Conservation (phyloP, 2,797 vertebrate species). For the Benthosema pterotum region DNA sequence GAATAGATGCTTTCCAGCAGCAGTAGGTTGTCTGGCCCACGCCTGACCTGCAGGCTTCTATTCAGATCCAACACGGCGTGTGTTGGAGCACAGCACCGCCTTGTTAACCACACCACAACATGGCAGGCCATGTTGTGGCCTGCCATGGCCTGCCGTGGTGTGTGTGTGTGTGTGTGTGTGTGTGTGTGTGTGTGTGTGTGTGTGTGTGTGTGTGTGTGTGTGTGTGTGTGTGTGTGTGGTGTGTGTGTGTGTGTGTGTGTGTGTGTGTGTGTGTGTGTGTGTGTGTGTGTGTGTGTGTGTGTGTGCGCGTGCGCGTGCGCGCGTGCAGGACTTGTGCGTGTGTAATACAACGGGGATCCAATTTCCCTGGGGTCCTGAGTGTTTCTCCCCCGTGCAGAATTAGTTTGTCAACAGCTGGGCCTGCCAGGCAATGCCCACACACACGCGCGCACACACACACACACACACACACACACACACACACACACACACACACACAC, state of each 20-base stretch:
- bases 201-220: conserved; percentile 11
- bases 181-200: conserved; percentile 3
- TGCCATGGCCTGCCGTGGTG: conserved; percentile 5
- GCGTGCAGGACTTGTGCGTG: neutral
- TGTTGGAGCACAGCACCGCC: conserved; percentile 27
- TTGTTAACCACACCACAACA: conserved; percentile 30
- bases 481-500: too few species aligned
- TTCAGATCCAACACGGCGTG: conserved; percentile 37
- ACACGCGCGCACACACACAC: too few species aligned
- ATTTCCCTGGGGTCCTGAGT: conserved; percentile 17
- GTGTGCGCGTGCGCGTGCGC: conserved; percentile 8
- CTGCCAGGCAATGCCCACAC: conserved; percentile 26
- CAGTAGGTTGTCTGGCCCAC: too few species aligned
- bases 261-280: neutral
- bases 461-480: too few species aligned
- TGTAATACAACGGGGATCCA: conserved; percentile 2
- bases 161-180: conserved; percentile 8
- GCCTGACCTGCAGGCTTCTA: neutral
- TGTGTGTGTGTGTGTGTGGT: conserved; percentile 4
- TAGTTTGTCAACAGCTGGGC: conserved; percentile 45
- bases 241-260: conserved; percentile 3
- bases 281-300: conserved; percentile 5
- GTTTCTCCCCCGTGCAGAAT: conserved; percentile 25
- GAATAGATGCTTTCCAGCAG: too few species aligned
- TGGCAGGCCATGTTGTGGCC: neutral